Evolutionary conservation across 2,797 vertebrate genomes (phyloP).

Genomic region (Propithecus perrieri): DNA sequence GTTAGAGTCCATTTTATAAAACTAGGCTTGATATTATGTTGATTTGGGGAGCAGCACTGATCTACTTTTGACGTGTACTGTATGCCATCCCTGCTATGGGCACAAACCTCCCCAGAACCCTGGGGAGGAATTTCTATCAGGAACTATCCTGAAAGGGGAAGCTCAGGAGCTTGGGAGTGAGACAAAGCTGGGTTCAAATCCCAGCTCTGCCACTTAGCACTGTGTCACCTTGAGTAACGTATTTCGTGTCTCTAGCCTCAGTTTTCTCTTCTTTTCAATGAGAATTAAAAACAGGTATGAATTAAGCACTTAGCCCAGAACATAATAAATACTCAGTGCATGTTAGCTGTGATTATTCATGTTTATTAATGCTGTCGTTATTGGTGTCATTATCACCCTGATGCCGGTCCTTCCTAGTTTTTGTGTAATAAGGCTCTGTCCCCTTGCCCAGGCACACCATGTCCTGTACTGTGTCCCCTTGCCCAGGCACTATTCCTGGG

Average conservation of each 20-base stretch:
- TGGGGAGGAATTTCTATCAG: not conserved
- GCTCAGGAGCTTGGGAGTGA: not conserved
- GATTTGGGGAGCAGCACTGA: not conserved
- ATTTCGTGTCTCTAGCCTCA: not conserved
- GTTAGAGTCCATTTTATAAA: not conserved
- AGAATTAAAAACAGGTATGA: not conserved
- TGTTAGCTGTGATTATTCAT: not conserved
- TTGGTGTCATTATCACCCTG: not conserved
- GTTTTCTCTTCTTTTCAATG: not conserved
- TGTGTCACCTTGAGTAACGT: not conserved
- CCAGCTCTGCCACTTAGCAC: not conserved
- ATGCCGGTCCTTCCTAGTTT: not conserved
- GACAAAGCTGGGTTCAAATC: slow-evolving; percentile 17
- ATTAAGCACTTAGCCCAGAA: not conserved
- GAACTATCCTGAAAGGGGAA: not conserved
- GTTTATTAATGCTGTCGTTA: not conserved
- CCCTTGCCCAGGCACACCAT: not conserved
- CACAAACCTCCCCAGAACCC: not conserved
- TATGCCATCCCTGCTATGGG: not conserved
- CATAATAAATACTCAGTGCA: not conserved
- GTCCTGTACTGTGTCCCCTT: not conserved
- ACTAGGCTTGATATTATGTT: not conserved
- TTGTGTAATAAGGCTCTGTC: not conserved
- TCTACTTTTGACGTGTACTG: not conserved
- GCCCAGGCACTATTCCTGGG: not conserved